These are phyloP conservation scores for Thripadectes ignobilis DNA, from an alignment of 2,797 vertebrate genomes.

Conservation along the genomic window DNA sequence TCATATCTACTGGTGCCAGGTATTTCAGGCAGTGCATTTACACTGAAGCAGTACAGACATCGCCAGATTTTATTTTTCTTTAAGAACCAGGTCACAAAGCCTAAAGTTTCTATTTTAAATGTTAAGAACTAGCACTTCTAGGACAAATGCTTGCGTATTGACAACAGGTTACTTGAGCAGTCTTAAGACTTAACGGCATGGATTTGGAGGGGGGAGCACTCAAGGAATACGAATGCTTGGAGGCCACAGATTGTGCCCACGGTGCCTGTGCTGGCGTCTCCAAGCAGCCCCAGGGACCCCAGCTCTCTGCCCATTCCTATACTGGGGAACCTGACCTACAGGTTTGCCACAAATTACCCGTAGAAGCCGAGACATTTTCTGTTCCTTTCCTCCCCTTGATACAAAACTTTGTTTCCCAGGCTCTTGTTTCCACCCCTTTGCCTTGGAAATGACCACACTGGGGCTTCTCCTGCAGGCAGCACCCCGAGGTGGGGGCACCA, in stretches of 20 bases:
- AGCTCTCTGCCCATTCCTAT: fast-evolving
- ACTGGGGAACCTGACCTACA: not conserved
- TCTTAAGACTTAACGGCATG: not conserved
- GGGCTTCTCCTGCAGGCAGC: not conserved
- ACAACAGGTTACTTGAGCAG: not conserved
- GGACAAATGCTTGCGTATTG: not conserved
- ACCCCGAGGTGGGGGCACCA: not conserved
- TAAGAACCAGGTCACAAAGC: not conserved
- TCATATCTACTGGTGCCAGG: not conserved
- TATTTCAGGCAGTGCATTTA: not conserved
- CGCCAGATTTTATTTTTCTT: not conserved
- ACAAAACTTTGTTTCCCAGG: not conserved
- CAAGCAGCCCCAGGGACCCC: fast-evolving
- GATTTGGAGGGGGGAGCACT: not conserved
- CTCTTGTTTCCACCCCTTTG: not conserved
- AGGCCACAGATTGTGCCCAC: fast-evolving
- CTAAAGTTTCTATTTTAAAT: not conserved
- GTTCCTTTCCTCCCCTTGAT: fast-evolving
- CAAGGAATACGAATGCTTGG: fast-evolving
- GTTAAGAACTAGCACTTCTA: not conserved
- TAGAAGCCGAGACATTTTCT: fast-evolving
- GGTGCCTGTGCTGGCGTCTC: not conserved
- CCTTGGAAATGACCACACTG: not conserved
- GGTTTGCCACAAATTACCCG: not conserved
- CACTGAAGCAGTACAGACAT: not conserved